Conservation (phyloP, 2,888 invertebrate genomes). For the Eretmocerus hayati region DNA sequence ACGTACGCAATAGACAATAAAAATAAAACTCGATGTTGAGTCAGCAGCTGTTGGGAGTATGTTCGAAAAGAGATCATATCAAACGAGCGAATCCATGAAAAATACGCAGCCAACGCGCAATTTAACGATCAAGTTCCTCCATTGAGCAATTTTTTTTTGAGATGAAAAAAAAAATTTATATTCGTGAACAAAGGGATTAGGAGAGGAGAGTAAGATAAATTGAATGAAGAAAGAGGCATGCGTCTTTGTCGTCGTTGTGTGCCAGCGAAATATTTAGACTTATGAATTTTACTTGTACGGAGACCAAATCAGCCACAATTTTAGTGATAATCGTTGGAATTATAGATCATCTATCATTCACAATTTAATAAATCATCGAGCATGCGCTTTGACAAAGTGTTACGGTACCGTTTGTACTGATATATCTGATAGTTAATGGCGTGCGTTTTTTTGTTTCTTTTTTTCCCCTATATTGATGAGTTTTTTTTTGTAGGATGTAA, state of each 20-base stretch:
- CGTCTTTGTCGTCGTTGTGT: not conserved
- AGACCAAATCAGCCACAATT: slow-evolving; percentile 8
- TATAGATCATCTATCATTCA: slow-evolving; percentile 6
- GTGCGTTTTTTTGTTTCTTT: slow-evolving; percentile 10
- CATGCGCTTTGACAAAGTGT: not conserved
- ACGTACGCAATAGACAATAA: not conserved
- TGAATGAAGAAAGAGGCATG: too few relatives aligned
- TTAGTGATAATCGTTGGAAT: slow-evolving; percentile 3
- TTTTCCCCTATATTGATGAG: too few relatives aligned
- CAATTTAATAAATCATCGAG: slow-evolving; percentile 3
- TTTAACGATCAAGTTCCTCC: not conserved
- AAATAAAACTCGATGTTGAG: not conserved
- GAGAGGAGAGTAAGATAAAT: too few relatives aligned
- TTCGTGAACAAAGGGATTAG: too few relatives aligned
- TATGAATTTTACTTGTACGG: not conserved
- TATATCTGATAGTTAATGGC: slow-evolving; percentile 1
- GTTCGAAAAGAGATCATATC: too few relatives aligned
- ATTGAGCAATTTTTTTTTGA: too few relatives aligned
- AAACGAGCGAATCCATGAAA: too few relatives aligned
- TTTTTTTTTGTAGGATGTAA: too few relatives aligned
- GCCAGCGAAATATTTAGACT: too few relatives aligned
- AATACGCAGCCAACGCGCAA: too few relatives aligned
- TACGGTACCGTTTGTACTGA: slow-evolving; percentile 2
- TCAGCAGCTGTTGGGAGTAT: too few relatives aligned
- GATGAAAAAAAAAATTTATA: too few relatives aligned